phyloP scores from a whole-genome alignment of 2,113 vertebrate species.

The Apistogramma diplotaenia region DNA sequence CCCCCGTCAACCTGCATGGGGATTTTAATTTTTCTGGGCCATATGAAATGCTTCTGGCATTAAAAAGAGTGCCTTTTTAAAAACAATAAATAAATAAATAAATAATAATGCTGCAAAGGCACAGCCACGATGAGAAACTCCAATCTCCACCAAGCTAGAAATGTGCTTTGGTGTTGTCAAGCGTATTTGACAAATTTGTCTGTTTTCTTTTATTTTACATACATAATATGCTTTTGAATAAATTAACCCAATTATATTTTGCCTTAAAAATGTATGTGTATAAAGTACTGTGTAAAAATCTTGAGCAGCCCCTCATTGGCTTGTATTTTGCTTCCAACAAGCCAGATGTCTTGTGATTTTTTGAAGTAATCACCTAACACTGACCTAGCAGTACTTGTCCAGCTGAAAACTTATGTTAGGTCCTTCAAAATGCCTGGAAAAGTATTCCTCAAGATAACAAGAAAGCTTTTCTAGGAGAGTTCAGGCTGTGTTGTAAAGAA shows the following conservation, averaged over 20 bases:
- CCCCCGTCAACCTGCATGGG: neutral
- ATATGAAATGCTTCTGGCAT: conserved; percentile 5
- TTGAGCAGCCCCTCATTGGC: neutral
- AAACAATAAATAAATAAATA: neutral
- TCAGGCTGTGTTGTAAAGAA: neutral
- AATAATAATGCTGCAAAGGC: neutral
- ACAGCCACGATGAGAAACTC: neutral
- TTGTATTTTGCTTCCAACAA: neutral
- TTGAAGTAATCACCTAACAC: neutral
- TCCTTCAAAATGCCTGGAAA: neutral
- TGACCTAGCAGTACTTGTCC: neutral
- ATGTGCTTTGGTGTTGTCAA: neutral
- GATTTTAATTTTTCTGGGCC: neutral
- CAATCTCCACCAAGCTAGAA: neutral
- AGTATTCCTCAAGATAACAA: neutral
- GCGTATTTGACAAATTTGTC: neutral
- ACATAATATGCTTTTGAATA: neutral
- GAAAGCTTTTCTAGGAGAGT: neutral
- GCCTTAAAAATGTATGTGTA: neutral
- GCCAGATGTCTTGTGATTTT: neutral
- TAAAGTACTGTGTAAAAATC: neutral
- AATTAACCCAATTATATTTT: neutral
- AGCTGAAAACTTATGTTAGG: too few species aligned
- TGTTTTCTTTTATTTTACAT: neutral
- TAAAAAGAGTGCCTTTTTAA: neutral